Conservation (phyloP, 2,113 vertebrate species). For the Pachypanchax playfairii region DNA sequence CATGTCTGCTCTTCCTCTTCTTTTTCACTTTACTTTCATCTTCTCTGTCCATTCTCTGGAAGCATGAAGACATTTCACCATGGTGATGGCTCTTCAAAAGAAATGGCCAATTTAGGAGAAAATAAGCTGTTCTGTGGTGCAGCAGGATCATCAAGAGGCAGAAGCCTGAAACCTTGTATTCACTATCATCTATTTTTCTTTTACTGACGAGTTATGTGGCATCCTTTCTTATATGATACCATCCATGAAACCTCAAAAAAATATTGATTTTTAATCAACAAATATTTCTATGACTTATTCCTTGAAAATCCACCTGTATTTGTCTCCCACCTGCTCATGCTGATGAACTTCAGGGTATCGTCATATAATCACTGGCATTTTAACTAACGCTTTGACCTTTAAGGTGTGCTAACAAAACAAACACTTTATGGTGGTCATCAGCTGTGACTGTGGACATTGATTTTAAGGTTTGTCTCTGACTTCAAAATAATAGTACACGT, state of each 20-base stretch:
- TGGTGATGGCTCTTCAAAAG: constrained; percentile 24
- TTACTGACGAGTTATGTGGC: neutral
- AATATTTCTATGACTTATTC: neutral
- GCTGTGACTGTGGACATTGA: constrained; percentile 19
- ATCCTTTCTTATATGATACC: neutral
- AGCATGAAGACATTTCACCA: constrained; percentile 30
- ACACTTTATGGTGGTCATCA: constrained; percentile 22
- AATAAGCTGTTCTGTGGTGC: constrained; percentile 7
- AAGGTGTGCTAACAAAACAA: constrained; percentile 29
- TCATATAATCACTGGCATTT: constrained; percentile 29
- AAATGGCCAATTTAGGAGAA: constrained; percentile 22
- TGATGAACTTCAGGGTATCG: constrained; percentile 11
- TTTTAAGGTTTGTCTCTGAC: constrained; percentile 9
- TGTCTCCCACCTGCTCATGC: neutral
- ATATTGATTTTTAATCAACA: too few relatives aligned
- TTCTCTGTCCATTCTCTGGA: constrained; percentile 6
- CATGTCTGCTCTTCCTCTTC: neutral
- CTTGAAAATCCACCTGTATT: neutral
- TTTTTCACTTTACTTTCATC: neutral
- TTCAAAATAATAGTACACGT: neutral
- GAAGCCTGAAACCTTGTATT: neutral
- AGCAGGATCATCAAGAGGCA: neutral
- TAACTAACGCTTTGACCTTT: constrained; percentile 47
- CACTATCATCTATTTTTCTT: constrained; percentile 11
- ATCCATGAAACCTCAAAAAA: neutral